phyloP scores from a whole-genome alignment of 2,113 vertebrate species.

The human region GRCh38 chr3:133064001-133064500 shows the following conservation, averaged over 20 bases:
- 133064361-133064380: not conserved
- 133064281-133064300: not conserved
- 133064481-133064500: not conserved
- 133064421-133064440: not conserved
- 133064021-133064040: not conserved
- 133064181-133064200: not conserved
- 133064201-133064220: not conserved
- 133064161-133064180: not conserved
- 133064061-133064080: not conserved
- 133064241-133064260: not conserved
- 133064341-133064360: conserved; percentile 40
- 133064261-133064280: not conserved
- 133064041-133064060: not conserved
- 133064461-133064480: not conserved
- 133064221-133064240: not conserved
- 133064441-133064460: not conserved
- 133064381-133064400: not conserved
- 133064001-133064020: not conserved
- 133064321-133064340: not conserved
- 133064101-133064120: not conserved
- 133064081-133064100: not conserved
- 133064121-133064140: not conserved
- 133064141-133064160: not conserved
- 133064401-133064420: not conserved
- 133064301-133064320: conserved; percentile 10